Base-by-base conservation (phyloP, 2,113 vertebrate genomes). In the Peromyscus leucopus region DNA sequence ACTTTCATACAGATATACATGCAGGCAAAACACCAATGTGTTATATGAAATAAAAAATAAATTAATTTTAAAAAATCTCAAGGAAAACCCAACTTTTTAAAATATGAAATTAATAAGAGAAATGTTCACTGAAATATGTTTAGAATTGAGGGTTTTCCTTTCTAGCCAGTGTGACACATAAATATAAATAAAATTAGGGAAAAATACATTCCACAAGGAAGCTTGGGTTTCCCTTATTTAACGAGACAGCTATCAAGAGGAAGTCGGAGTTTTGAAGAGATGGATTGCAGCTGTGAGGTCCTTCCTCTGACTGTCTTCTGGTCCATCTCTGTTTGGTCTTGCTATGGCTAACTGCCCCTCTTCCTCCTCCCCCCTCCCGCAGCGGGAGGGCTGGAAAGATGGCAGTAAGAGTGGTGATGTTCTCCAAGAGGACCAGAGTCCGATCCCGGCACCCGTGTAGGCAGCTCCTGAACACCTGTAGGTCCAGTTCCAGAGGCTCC, bases 161-260 rank as follows among this genome's bases (percentile, higher is more conserved):
- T 89, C 76, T 85, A 93, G 57, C 46, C 75, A 61, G 1, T 86
- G 2, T 94, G 51, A 84, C 21, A 39, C 65, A 69, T 82, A 91
- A 79, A 79, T 65, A 90, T 75, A 85, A 92, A 79, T 69, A 61
- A 92, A 33, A 31, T 67, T 63, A 19, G 82, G 69, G 42, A 75
- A 95, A 92, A 82, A 76, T 76, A 84, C 88, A 42, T 93, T 63
- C 55, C 69, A 10, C 11, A 75, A 59, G 42, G 76, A 92, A 95
- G 48, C 8, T 87, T 61, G 33, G 91, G 71, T 83, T 83, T 55
- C 78, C 46, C 36, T 72, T 72, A 65, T 76, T 82, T 83, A 95
- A 83, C 42, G 65, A 87, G 57, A 94, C 48, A 17, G 12, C 12
- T 87, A 63, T 67, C 59, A 71, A 39, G 61, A 78, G 63, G 57